These are phyloP conservation scores for Maniola jurtina DNA, from an alignment of 1,140 invertebrate species.

Conservation along the genomic window DNA sequence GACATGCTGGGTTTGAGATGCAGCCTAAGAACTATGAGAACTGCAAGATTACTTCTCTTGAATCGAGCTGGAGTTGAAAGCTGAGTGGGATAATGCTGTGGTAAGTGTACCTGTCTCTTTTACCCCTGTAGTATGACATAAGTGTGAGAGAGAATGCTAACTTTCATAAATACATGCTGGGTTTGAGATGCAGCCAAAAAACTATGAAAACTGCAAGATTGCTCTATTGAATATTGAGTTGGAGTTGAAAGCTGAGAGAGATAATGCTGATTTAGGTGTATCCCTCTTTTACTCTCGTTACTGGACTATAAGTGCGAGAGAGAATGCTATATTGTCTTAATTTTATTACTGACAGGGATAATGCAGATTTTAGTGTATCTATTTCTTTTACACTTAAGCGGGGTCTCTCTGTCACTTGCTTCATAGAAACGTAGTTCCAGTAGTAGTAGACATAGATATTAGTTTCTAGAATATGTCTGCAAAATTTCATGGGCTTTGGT, in stretches of 20 bases:
- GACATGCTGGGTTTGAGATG: slow-evolving; percentile 99
- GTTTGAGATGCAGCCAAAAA: slow-evolving; percentile 99
- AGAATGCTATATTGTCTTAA: no score
- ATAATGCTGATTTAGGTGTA: slow-evolving; percentile 94
- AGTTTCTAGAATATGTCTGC: no score
- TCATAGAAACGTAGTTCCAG: no score
- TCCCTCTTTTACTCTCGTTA: no score
- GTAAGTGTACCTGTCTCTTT: slow-evolving; percentile 63
- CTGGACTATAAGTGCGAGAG: no score
- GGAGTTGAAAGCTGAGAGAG: slow-evolving; percentile 97
- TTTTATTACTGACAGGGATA: slow-evolving; percentile 98
- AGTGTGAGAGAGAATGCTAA: slow-evolving; percentile 75
- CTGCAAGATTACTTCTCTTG: slow-evolving; percentile 97
- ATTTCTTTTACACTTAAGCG: neutral
- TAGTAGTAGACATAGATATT: no score
- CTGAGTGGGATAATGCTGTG: slow-evolving; percentile 99
- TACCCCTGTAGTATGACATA: neutral
- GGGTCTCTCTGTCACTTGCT: no score
- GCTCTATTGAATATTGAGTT: slow-evolving; percentile 98
- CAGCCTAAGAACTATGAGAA: slow-evolving; percentile 76
- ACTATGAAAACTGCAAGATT: slow-evolving; percentile 95
- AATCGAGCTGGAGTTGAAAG: slow-evolving; percentile 99
- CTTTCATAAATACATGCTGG: slow-evolving; percentile 99
- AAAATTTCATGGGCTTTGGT: no score
- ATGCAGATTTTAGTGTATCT: slow-evolving; percentile 90